These are phyloP conservation scores for Danionella cerebrum DNA, from an alignment of 2,113 vertebrate genomes.

Conservation along the genomic window DNA sequence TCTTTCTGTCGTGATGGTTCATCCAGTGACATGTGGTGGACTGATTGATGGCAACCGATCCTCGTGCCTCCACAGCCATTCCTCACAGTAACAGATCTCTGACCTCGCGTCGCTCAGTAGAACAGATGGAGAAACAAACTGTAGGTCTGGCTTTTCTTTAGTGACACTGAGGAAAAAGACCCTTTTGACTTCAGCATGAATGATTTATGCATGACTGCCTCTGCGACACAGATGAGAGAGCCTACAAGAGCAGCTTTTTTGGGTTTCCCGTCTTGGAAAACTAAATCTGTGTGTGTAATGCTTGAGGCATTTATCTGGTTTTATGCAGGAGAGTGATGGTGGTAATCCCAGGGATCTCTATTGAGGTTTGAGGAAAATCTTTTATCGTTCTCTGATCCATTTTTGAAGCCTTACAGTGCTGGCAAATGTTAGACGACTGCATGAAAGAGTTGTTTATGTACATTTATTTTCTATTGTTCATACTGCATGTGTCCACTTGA, in stretches of 20 bases:
- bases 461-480: no score
- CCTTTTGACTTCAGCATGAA: background rate
- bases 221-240: background rate
- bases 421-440: no score
- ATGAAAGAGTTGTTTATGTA: no score
- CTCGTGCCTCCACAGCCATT: conserved; percentile 38
- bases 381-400: background rate
- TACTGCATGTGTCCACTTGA: no score
- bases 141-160: conserved; percentile 1
- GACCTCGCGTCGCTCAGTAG: conserved; percentile 28
- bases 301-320: background rate
- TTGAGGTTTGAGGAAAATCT: background rate
- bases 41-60: conserved; percentile 24
- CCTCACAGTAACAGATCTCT: conserved; percentile 36
- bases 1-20: background rate
- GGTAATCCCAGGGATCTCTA: background rate
- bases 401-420: background rate
- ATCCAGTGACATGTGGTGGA: background rate
- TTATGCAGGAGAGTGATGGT: background rate
- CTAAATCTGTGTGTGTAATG: conserved; percentile 2
- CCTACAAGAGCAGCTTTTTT: background rate
- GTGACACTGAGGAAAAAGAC: conserved; percentile 1
- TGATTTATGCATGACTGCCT: conserved; percentile 32
- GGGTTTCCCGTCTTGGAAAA: background rate
- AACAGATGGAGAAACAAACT: conserved; percentile 8